Evolutionary conservation across 2,797 vertebrate genomes (phyloP).

Genomic region (Sebastes iracundus): DNA sequence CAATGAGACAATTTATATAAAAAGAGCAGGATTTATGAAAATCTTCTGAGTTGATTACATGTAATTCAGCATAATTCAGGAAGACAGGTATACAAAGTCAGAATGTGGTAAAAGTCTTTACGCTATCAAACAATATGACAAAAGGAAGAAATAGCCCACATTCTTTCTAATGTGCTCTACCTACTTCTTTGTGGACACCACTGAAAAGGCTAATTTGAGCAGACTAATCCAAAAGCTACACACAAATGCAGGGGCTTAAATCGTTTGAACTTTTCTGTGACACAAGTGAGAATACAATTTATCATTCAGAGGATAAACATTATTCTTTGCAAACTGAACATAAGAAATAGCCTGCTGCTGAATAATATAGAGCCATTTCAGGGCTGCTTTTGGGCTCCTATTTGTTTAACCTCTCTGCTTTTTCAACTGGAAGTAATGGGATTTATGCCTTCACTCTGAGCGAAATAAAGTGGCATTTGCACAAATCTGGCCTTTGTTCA

Average conservation of each 20-base stretch:
- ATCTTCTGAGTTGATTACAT: slow-evolving; percentile 42
- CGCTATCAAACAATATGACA: slow-evolving; percentile 49
- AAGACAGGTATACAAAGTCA: slow-evolving; percentile 49
- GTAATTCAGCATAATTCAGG: slow-evolving; percentile 42
- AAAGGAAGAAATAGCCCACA: slow-evolving; percentile 41
- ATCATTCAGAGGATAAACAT: slow-evolving; percentile 83
- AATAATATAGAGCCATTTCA: slow-evolving; percentile 74
- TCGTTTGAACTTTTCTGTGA: slow-evolving; percentile 68
- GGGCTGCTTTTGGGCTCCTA: slow-evolving; percentile 65
- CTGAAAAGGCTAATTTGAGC: slow-evolving; percentile 69
- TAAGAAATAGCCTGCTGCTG: slow-evolving; percentile 72
- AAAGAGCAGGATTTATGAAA: slow-evolving; percentile 39
- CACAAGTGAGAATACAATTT: slow-evolving; percentile 74
- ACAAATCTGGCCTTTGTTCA: slow-evolving; percentile 86
- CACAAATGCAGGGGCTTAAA: slow-evolving; percentile 75
- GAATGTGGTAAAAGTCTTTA: slow-evolving; percentile 47
- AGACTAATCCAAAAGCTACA: slow-evolving; percentile 65
- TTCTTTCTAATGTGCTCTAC: slow-evolving; percentile 55
- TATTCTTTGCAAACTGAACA: slow-evolving; percentile 79
- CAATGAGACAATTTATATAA: slow-evolving; percentile 41
- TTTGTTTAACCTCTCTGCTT: slow-evolving; percentile 84
- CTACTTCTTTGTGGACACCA: slow-evolving; percentile 60
- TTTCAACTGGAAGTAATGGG: slow-evolving; percentile 83
- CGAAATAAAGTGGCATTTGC: slow-evolving; percentile 84
- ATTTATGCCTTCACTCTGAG: slow-evolving; percentile 80